phyloP scores from a whole-genome alignment of 2,113 vertebrate genomes.

The Mormyrus lacerda region DNA sequence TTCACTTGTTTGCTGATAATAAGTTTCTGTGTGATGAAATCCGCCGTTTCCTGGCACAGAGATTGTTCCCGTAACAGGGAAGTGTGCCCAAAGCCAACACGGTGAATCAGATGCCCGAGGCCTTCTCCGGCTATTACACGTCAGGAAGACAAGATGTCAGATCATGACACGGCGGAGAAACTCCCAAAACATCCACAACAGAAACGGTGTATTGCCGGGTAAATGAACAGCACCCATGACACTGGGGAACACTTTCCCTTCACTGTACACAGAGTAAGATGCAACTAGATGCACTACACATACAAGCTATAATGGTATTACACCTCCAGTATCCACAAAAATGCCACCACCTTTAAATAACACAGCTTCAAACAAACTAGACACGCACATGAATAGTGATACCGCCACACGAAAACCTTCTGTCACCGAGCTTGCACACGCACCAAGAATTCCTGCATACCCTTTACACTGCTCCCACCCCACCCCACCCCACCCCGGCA shows the following conservation, averaged over 20 bases:
- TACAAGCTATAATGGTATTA: not conserved
- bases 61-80: conserved; percentile 48
- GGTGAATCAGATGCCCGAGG: conserved; percentile 52
- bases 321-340: not conserved
- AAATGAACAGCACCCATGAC: not conserved
- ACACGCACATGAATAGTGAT: not conserved
- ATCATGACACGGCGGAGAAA: conserved; percentile 36
- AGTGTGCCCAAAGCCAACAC: conserved; percentile 29
- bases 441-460: not conserved
- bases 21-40: conserved; percentile 51
- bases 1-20: conserved; percentile 44
- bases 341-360: not conserved
- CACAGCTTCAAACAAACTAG: not conserved
- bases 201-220: not conserved
- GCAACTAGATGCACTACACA: not conserved
- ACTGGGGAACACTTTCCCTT: not conserved
- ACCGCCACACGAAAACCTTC: not conserved
- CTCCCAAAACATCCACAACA: conserved; percentile 19
- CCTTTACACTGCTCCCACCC: not conserved
- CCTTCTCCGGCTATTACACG: conserved; percentile 36
- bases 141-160: conserved; percentile 39
- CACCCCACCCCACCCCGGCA: not conserved
- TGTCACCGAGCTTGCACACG: not conserved
- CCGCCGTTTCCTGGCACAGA: conserved; percentile 16
- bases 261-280: not conserved